phyloP scores from a whole-genome alignment of 2,797 vertebrate genomes.

The Sparus aurata region DNA sequence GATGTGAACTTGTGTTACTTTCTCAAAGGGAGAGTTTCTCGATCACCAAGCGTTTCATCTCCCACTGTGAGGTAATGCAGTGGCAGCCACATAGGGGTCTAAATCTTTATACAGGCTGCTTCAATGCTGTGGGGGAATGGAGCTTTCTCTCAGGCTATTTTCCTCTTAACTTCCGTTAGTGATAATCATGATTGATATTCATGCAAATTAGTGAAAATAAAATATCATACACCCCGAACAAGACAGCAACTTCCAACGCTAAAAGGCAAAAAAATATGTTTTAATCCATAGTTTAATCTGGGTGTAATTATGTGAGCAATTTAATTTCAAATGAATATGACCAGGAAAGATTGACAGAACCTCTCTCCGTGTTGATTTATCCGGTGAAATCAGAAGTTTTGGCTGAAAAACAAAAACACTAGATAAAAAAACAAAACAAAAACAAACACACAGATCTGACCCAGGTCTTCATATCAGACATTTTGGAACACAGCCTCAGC shows the following conservation, averaged over 20 bases:
- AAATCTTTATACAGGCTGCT: constrained; percentile 32
- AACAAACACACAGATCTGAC: not conserved
- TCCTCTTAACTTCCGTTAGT: constrained; percentile 15
- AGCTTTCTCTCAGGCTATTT: constrained; percentile 16
- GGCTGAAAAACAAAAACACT: not conserved
- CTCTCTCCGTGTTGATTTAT: not conserved
- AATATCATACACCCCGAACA: not conserved
- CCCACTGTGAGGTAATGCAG: constrained; percentile 51
- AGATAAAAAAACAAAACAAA: constrained; percentile 2
- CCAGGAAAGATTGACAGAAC: not conserved
- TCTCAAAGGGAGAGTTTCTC: constrained; percentile 45
- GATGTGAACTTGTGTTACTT: constrained; percentile 57
- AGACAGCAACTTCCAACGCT: not conserved
- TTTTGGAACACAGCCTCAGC: constrained; percentile 18
- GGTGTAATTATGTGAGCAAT: not conserved
- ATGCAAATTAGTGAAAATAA: constrained; percentile 12
- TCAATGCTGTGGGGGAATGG: not conserved
- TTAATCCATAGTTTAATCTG: not conserved
- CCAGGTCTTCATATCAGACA: not conserved
- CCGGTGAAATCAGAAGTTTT: not conserved
- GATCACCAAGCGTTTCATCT: constrained; percentile 47
- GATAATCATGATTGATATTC: constrained; percentile 18
- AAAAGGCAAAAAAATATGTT: not conserved
- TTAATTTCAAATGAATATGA: not conserved
- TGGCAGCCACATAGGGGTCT: constrained; percentile 30